phyloP scores from a whole-genome alignment of 2,888 invertebrate species.

The Agrilus cyanescens region DNA sequence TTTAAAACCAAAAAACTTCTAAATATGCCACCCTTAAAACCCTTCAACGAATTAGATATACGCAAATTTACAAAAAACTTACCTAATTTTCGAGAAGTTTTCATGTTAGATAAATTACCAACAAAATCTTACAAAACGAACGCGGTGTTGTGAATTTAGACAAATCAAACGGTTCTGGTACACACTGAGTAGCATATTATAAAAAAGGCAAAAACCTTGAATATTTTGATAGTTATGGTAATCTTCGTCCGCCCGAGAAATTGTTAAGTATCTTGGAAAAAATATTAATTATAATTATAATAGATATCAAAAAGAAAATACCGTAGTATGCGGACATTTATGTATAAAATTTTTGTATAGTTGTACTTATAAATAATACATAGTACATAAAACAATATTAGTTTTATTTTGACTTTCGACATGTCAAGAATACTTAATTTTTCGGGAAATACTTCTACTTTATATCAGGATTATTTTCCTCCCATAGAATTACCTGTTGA shows the following conservation, averaged over 20 bases:
- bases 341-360: conserved; percentile 14
- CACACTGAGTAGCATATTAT: conserved; percentile 29
- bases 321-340: conserved; percentile 11
- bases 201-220: conserved; percentile 20
- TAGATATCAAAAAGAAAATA: conserved; percentile 9
- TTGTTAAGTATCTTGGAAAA: conserved; percentile 9
- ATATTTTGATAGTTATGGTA: conserved; percentile 31
- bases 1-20: conserved; percentile 15
- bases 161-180: conserved; percentile 17
- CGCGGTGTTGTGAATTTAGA: conserved; percentile 25
- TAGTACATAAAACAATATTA: not conserved
- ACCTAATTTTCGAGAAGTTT: conserved; percentile 20
- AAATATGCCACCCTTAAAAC: conserved; percentile 14
- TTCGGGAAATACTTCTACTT: conserved; percentile 7
- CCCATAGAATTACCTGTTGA: conserved; percentile 2
- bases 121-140: conserved; percentile 15
- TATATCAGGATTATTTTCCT: not conserved
- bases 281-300: conserved; percentile 12
- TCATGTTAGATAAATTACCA: conserved; percentile 20
- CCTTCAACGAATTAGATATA: conserved; percentile 18
- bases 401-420: not conserved
- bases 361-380: not conserved
- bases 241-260: conserved; percentile 22
- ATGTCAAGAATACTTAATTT: not conserved
- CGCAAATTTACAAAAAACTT: conserved; percentile 12